Conservation (phyloP, 2,888 invertebrate genomes). For the Mesorhabditis spiculigera region DNA sequence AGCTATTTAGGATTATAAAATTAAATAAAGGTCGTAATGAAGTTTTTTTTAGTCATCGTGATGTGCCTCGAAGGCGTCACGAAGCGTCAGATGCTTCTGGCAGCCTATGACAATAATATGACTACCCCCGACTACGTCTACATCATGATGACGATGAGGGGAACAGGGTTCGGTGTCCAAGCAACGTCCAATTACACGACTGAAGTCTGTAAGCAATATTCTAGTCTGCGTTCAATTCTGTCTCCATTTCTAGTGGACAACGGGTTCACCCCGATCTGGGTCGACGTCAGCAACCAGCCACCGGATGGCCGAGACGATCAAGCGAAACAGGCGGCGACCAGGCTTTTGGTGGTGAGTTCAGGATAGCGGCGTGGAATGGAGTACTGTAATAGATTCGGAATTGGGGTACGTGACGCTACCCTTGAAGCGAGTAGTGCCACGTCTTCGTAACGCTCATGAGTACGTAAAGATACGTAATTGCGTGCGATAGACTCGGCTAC, state of each 20-base stretch:
- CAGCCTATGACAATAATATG: background rate
- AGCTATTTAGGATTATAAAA: too few species aligned
- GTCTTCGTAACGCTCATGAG: too few species aligned
- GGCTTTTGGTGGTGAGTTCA: background rate
- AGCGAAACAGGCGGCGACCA: background rate
- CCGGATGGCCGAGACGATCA: background rate
- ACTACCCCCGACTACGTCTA: background rate
- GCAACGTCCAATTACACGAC: background rate
- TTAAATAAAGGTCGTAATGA: too few species aligned
- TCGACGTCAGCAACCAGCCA: background rate
- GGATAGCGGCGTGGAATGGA: too few species aligned
- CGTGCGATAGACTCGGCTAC: too few species aligned
- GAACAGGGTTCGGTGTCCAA: background rate
- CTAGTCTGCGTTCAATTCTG: too few species aligned
- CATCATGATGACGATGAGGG: background rate
- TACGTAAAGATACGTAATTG: too few species aligned
- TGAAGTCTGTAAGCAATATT: conserved; percentile 5
- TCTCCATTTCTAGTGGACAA: conserved; percentile 6
- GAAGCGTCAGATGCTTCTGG: background rate
- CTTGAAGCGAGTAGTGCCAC: too few species aligned
- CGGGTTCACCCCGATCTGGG: background rate
- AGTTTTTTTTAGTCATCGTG: background rate
- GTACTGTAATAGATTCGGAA: too few species aligned
- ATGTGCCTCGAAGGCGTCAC: background rate
- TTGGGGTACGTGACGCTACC: too few species aligned